A percentile compares a stretch with the other conserved stretches of the same genome.
Evolutionary conservation across 2,113 vertebrate species (phyloP).

Genomic region (Chaetura pelagica): DNA sequence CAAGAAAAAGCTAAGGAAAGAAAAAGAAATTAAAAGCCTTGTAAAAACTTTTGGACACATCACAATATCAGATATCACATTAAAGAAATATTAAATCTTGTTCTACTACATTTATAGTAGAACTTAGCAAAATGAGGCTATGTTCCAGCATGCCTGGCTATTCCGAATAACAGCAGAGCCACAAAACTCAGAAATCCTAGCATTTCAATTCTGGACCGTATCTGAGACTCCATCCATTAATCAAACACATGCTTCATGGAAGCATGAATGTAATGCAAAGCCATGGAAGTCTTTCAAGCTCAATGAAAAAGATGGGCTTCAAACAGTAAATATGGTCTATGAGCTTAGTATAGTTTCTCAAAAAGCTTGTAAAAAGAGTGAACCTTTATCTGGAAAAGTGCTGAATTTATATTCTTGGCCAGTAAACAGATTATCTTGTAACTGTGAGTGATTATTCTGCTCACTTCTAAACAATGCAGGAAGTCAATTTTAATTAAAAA

Average conservation of each 20-base stretch:
- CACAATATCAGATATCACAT: background rate
- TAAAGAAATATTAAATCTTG: background rate
- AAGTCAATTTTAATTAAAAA: conserved; percentile 75
- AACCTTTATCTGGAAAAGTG: conserved; percentile 1
- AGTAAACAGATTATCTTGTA: conserved; percentile 53
- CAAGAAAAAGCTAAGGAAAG: background rate
- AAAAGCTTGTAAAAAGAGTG: background rate
- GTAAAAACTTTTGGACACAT: background rate
- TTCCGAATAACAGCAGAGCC: background rate
- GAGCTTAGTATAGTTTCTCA: background rate
- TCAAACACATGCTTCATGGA: background rate
- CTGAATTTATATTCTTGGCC: background rate
- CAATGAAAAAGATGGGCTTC: background rate
- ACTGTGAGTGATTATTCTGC: conserved; percentile 51
- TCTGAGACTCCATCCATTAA: background rate
- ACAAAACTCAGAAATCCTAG: background rate
- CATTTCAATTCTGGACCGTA: background rate
- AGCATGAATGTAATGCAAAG: background rate
- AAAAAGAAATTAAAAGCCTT: background rate
- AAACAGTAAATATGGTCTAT: background rate
- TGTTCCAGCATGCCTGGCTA: background rate
- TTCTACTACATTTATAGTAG: background rate
- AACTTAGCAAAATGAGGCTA: background rate
- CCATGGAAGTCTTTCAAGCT: background rate
- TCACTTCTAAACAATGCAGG: conserved; percentile 63